A percentile compares a stretch with the other conserved stretches of the same genome.
Evolutionary conservation across 2,113 vertebrate species (phyloP).

Genomic region (Tympanuchus pallidicinctus): DNA sequence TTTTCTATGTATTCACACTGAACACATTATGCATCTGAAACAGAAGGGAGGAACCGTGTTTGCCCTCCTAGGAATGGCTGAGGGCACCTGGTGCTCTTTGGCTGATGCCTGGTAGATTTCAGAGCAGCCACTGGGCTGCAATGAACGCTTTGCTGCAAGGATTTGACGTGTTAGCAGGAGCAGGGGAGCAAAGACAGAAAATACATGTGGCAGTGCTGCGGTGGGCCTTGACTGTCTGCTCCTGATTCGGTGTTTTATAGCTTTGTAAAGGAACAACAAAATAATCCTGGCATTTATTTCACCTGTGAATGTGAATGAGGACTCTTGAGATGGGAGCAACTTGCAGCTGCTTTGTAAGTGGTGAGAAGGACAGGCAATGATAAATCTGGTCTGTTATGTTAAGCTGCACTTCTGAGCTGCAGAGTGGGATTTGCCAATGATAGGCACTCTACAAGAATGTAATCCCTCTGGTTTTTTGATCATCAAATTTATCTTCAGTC

Average conservation of each 20-base stretch:
- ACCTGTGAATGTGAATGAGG: background rate
- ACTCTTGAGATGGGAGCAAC: slow-evolving; percentile 25
- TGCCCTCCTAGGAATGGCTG: background rate
- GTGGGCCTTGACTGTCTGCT: background rate
- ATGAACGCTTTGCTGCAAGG: background rate
- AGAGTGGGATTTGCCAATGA: slow-evolving; percentile 52
- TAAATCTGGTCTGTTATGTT: slow-evolving; percentile 52
- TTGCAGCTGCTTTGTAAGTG: background rate
- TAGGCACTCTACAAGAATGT: slow-evolving; percentile 28
- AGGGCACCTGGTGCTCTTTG: background rate
- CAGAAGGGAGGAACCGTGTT: background rate
- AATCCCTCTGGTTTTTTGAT: slow-evolving; percentile 55
- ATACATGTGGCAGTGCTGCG: rapidly evolving
- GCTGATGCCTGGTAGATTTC: background rate
- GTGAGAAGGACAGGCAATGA: slow-evolving; percentile 50
- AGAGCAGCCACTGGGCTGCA: background rate
- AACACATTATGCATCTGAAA: background rate
- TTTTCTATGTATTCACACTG: background rate
- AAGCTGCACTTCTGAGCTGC: slow-evolving; percentile 48
- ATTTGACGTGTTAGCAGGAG: background rate
- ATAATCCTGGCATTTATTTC: background rate
- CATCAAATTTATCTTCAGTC: slow-evolving; percentile 45
- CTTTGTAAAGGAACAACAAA: background rate
- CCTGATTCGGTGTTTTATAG: background rate
- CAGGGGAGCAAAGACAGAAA: background rate